Conservation (phyloP, 2,888 invertebrate species). For the Spodoptera exigua region DNA sequence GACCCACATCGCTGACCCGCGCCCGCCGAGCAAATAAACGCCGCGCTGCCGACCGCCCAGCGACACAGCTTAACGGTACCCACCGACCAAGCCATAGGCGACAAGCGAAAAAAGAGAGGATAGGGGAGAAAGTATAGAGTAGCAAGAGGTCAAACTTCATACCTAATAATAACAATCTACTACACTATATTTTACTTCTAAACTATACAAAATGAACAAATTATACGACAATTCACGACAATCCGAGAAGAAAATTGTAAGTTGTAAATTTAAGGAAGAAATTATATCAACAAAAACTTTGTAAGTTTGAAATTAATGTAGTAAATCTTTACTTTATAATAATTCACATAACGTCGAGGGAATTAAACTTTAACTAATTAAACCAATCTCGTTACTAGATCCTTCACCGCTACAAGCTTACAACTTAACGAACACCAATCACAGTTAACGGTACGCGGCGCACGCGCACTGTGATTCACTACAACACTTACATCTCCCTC, state of each 20-base stretch:
- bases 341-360: background rate
- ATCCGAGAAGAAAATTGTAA: no score
- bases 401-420: conserved; percentile 39
- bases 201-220: no score
- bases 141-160: no score
- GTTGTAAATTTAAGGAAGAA: no score
- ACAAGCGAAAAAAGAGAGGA: conserved; percentile 2
- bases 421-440: conserved; percentile 57
- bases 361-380: conserved; percentile 5
- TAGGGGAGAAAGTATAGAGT: background rate
- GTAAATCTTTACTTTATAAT: background rate
- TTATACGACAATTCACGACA: no score
- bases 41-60: conserved; percentile 53
- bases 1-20: conserved; percentile 61
- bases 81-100: conserved; percentile 16
- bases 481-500: conserved; percentile 57
- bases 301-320: no score
- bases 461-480: conserved; percentile 71
- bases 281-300: no score
- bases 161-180: no score
- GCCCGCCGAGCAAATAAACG: conserved; percentile 65
- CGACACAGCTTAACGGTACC: conserved; percentile 69
- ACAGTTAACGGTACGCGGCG: conserved; percentile 74
- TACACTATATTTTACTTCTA: no score
- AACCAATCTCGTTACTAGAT: background rate